A percentile compares a stretch with the other conserved stretches of the same genome.
These are phyloP conservation scores for Asteroscopus sphinx DNA, from an alignment of 2,888 invertebrate genomes.

Conservation along the genomic window DNA sequence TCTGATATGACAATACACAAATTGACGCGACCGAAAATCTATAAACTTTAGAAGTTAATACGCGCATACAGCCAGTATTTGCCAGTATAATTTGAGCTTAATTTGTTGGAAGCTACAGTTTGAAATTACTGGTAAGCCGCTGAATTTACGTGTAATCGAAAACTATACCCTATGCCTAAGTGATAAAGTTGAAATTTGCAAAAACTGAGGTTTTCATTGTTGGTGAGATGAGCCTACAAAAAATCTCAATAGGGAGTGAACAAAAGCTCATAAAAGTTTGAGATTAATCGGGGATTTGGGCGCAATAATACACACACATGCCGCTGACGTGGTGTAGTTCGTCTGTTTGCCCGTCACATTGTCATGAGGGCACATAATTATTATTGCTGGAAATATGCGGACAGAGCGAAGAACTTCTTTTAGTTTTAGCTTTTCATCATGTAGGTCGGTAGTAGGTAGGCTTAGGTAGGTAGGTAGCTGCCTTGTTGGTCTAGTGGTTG, in stretches of 20 bases:
- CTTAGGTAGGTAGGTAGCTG: too few relatives aligned
- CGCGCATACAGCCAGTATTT: constrained; percentile 54
- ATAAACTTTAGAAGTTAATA: constrained; percentile 87
- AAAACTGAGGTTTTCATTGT: constrained; percentile 61
- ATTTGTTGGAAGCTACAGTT: neutral
- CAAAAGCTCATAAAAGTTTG: constrained; percentile 88
- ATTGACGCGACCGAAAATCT: constrained; percentile 88
- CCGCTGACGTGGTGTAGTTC: constrained; percentile 68
- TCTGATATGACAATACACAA: constrained; percentile 88
- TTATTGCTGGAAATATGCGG: constrained; percentile 29
- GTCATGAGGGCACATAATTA: constrained; percentile 52
- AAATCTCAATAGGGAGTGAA: constrained; percentile 83
- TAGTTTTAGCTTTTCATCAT: neutral
- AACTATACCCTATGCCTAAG: constrained; percentile 15
- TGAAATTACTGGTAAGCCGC: constrained; percentile 7
- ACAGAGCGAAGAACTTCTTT: neutral
- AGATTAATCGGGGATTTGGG: constrained; percentile 88
- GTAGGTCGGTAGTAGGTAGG: too few relatives aligned
- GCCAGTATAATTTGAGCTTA: constrained; percentile 39
- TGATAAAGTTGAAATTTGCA: constrained; percentile 25
- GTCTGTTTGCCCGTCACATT: constrained; percentile 73
- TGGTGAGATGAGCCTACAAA: constrained; percentile 70
- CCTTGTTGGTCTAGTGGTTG: too few relatives aligned
- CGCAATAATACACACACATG: constrained; percentile 86
- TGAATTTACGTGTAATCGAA: constrained; percentile 10